Conservation (phyloP, 2,888 invertebrate species). For the Dynastes hyllus region DNA sequence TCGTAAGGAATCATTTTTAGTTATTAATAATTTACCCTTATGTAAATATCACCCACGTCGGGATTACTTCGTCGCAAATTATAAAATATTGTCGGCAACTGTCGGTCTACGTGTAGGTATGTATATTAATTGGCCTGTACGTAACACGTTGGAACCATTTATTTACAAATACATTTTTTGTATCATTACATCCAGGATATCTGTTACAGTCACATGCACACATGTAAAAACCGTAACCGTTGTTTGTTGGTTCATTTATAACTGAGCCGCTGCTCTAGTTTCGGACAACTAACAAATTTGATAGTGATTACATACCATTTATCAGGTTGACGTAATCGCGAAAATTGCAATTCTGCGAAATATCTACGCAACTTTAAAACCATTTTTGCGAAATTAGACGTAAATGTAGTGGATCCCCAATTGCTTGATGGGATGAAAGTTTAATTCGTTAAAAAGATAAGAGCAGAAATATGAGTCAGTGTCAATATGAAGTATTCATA, state of each 20-base stretch:
- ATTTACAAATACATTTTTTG: constrained; percentile 39
- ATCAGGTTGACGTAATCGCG: constrained; percentile 36
- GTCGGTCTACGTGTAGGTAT: background rate
- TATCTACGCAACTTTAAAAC: constrained; percentile 14
- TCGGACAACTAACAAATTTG: constrained; percentile 46
- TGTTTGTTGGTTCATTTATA: constrained; percentile 42
- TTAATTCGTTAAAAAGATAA: too few species aligned
- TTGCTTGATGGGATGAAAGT: too few species aligned
- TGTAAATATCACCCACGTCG: background rate
- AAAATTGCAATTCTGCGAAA: constrained; percentile 23
- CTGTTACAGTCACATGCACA: constrained; percentile 31
- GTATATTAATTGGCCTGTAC: constrained; percentile 24
- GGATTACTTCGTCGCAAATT: background rate
- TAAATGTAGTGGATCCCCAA: background rate
- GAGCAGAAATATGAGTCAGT: too few species aligned
- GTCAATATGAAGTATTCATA: too few species aligned
- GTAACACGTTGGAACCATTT: constrained; percentile 21
- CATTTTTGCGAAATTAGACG: background rate
- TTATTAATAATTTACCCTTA: too few species aligned
- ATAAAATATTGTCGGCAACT: background rate
- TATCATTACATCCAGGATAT: constrained; percentile 28
- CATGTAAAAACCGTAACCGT: constrained; percentile 34
- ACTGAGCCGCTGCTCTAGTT: constrained; percentile 37
- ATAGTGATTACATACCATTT: constrained; percentile 42
- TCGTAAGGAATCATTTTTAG: too few species aligned